phyloP scores from a whole-genome alignment of 2,113 vertebrate species.

The Takifugu flavidus region DNA sequence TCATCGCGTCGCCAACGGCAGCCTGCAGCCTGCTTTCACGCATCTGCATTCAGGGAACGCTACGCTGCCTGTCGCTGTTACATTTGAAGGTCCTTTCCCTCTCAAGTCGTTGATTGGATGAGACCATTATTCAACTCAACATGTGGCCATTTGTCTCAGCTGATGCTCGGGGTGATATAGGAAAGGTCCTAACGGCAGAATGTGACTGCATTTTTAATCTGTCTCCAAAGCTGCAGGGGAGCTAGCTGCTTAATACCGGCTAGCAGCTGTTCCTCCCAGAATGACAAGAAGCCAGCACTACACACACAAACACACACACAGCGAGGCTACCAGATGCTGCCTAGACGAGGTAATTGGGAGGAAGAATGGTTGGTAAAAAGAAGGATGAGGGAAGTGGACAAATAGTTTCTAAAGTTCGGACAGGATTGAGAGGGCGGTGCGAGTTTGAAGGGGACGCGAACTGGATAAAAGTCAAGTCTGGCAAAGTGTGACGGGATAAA shows the following conservation, averaged over 20 bases:
- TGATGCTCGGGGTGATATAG: conserved; percentile 13
- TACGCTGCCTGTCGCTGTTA: too few species aligned
- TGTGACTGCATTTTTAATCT: conserved; percentile 40
- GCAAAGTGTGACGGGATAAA: conserved; percentile 2
- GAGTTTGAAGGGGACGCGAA: background rate
- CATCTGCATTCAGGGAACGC: too few species aligned
- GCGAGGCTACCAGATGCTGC: conserved; percentile 44
- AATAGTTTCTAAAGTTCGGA: background rate
- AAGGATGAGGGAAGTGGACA: conserved; percentile 20
- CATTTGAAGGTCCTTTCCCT: too few species aligned
- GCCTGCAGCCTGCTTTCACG: too few species aligned
- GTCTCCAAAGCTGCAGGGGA: conserved; percentile 38
- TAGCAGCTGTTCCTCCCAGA: conserved; percentile 48
- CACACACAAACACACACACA: conserved; percentile 10
- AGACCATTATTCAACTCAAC: conserved; percentile 6
- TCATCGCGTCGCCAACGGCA: too few species aligned
- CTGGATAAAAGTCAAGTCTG: background rate
- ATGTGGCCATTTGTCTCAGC: conserved; percentile 14
- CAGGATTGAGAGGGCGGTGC: background rate
- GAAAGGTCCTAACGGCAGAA: conserved; percentile 35
- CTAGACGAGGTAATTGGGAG: conserved; percentile 41
- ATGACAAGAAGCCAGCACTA: conserved; percentile 41
- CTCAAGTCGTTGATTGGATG: conserved; percentile 8
- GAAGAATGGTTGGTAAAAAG: conserved; percentile 20
- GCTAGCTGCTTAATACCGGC: conserved; percentile 43